These are phyloP conservation scores for Matsumyia berberina DNA, from an alignment of 2,888 invertebrate species.

Conservation along the genomic window DNA sequence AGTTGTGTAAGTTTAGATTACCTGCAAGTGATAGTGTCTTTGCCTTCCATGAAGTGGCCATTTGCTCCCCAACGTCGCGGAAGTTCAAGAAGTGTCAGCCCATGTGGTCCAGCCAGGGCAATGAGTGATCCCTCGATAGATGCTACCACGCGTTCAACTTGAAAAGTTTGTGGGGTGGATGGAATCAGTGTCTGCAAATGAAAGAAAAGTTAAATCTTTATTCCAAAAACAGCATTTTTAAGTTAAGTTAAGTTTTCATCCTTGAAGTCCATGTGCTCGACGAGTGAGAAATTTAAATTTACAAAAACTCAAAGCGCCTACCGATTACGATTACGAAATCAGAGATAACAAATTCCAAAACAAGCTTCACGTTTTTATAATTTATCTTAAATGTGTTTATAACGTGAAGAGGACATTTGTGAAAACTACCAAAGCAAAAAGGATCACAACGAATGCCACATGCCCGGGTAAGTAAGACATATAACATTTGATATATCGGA, in stretches of 20 bases:
- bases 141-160: constrained; percentile 87
- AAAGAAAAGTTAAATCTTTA: constrained; percentile 12
- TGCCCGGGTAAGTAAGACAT: constrained; percentile 56
- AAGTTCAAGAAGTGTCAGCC: constrained; percentile 88
- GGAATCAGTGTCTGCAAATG: constrained; percentile 87
- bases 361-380: constrained; percentile 52
- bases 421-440: constrained; percentile 44
- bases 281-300: constrained; percentile 21
- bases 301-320: constrained; percentile 36
- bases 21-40: constrained; percentile 87
- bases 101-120: constrained; percentile 87
- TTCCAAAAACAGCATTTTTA: not conserved
- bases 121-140: constrained; percentile 88
- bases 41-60: constrained; percentile 88
- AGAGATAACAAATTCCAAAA: constrained; percentile 17
- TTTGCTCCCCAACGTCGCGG: constrained; percentile 89
- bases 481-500: constrained; percentile 61
- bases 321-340: constrained; percentile 30
- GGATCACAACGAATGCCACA: constrained; percentile 49
- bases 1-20: constrained; percentile 41
- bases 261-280: not conserved
- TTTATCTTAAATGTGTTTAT: constrained; percentile 55
- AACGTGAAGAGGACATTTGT: constrained; percentile 42
- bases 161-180: constrained; percentile 87
- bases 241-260: constrained; percentile 13